These are phyloP conservation scores for Tenodera sinensis DNA, from an alignment of 2,888 invertebrate species.

Conservation along the genomic window DNA sequence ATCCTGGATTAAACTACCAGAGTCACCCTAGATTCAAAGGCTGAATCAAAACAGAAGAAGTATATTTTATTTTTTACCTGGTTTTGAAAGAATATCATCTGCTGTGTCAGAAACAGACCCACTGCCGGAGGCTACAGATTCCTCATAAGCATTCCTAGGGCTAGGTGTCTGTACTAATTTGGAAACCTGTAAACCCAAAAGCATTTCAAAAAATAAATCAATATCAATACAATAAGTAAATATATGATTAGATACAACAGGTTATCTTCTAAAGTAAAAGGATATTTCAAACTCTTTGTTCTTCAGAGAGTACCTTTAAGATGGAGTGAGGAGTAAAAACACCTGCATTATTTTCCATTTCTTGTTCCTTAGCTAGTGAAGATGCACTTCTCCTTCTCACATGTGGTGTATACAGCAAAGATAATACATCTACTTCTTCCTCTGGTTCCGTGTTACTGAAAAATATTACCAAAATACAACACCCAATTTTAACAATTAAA, in stretches of 20 bases:
- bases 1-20: no score
- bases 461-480: neutral
- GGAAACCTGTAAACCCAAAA: neutral
- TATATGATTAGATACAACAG: neutral
- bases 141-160: neutral
- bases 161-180: neutral
- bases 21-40: no score
- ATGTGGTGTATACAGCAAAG: slow-evolving; percentile 56
- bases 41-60: no score
- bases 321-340: slow-evolving; percentile 62
- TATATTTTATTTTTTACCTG: neutral
- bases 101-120: neutral
- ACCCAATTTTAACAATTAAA: no score
- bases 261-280: neutral
- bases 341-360: slow-evolving; percentile 33
- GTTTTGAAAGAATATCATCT: neutral
- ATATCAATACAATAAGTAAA: neutral
- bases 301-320: slow-evolving; percentile 51
- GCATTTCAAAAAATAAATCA: no score
- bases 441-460: neutral
- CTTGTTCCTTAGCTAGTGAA: slow-evolving; percentile 27
- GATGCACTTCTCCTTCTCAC: slow-evolving; percentile 44
- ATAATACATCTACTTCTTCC: slow-evolving; percentile 37
- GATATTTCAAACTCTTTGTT: neutral
- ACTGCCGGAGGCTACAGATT: neutral